Evolutionary conservation across 1,140 invertebrate species (phyloP).

Genomic region (Uloborus diversus): DNA sequence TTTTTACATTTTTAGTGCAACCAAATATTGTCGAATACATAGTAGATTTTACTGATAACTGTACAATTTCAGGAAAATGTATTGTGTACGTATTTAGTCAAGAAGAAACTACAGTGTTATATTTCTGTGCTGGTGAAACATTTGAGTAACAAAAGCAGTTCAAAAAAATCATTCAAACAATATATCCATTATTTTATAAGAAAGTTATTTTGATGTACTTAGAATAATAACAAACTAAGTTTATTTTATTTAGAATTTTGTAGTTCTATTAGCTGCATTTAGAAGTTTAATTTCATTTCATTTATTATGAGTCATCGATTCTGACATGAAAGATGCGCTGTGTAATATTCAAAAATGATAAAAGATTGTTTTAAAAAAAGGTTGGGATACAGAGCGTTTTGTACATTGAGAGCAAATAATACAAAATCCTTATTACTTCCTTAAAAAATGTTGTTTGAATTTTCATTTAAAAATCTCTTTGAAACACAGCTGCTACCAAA

Average conservation of each 20-base stretch:
- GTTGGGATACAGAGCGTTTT: too few species aligned
- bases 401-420: too few species aligned
- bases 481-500: too few species aligned
- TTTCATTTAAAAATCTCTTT: too few species aligned
- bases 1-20: constrained; percentile 56
- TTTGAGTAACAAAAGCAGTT: background rate
- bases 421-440: too few species aligned
- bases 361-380: too few species aligned
- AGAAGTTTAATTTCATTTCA: too few species aligned
- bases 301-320: too few species aligned
- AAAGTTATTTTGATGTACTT: background rate
- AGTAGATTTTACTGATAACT: constrained; percentile 36
- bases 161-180: background rate
- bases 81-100: constrained; percentile 46
- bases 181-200: background rate
- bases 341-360: too few species aligned
- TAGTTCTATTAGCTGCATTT: background rate
- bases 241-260: background rate
- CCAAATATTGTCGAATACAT: constrained; percentile 34
- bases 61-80: constrained; percentile 39
- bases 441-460: too few species aligned
- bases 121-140: constrained; percentile 1
- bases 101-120: constrained; percentile 21
- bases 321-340: too few species aligned
- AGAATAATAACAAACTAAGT: background rate